Evolutionary conservation across 2,797 vertebrate species (phyloP).

Genomic region (Spea hammondii): DNA sequence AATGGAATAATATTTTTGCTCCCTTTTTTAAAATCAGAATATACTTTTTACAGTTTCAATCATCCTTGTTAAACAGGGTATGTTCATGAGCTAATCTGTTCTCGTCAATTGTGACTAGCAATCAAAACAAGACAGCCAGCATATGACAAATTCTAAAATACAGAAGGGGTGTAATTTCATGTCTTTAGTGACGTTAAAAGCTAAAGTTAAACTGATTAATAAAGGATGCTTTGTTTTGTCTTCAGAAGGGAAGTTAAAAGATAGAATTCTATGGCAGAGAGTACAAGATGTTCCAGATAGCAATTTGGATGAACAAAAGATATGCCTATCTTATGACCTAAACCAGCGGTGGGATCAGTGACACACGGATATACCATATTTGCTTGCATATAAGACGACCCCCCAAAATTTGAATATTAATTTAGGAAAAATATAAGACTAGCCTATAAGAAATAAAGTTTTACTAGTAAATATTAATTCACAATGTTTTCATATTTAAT

Average conservation of each 20-base stretch:
- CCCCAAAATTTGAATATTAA: too few species aligned
- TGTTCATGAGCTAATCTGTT: conserved; percentile 17
- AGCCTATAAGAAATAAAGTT: too few species aligned
- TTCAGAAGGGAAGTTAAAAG: conserved; percentile 29
- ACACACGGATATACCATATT: not conserved
- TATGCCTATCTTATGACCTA: not conserved
- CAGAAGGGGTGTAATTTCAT: conserved; percentile 36
- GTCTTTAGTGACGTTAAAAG: conserved; percentile 36
- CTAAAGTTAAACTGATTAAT: conserved; percentile 45
- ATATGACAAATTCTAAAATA: conserved; percentile 35
- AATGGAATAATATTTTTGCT: too few species aligned
- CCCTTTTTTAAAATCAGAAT: too few species aligned
- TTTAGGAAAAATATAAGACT: too few species aligned
- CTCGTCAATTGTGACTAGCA: conserved; percentile 27
- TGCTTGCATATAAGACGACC: too few species aligned
- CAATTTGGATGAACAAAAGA: conserved; percentile 24
- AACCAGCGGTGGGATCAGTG: not conserved
- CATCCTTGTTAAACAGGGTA: conserved; percentile 14
- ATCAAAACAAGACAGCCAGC: conserved; percentile 28
- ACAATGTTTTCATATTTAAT: too few species aligned
- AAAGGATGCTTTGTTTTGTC: conserved; percentile 31
- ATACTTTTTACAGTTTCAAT: not conserved
- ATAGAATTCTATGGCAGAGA: conserved; percentile 23
- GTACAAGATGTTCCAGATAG: conserved; percentile 46
- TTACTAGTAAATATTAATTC: too few species aligned